phyloP scores from a whole-genome alignment of 2,113 vertebrate species.

The Chroicocephalus ridibundus region DNA sequence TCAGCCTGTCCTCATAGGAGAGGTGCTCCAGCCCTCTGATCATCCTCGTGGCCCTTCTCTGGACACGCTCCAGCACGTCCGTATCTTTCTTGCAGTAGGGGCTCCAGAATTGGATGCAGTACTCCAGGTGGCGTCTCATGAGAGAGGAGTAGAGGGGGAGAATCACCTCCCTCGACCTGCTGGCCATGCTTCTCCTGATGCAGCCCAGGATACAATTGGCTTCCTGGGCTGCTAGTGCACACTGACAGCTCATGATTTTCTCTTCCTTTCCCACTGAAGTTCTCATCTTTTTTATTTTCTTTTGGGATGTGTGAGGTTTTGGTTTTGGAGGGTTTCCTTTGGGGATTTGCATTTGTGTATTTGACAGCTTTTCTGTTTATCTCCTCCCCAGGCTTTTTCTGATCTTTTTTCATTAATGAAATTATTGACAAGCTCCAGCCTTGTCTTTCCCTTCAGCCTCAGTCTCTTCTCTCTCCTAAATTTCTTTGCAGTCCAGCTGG shows the following conservation, averaged over 20 bases:
- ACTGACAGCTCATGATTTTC: not conserved
- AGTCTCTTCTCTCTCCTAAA: not conserved
- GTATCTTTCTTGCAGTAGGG: no score
- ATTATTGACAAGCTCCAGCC: not conserved
- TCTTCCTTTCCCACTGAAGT: not conserved
- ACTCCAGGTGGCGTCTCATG: no score
- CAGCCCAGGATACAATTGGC: no score
- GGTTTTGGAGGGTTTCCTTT: not conserved
- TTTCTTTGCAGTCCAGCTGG: not conserved
- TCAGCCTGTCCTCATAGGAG: no score
- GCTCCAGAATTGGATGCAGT: no score
- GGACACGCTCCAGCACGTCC: no score
- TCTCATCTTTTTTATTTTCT: not conserved
- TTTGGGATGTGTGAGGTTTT: not conserved
- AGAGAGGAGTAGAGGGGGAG: no score
- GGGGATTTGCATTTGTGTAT: not conserved
- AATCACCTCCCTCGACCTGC: no score
- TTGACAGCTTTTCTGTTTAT: not conserved
- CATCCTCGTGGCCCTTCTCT: no score
- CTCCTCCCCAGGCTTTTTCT: not conserved
- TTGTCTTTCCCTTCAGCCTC: not conserved
- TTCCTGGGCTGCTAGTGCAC: no score
- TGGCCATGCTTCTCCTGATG: no score
- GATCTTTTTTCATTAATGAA: not conserved
- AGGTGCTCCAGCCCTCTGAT: no score